Percentiles rank a stretch among this genome's conserved stretches.
Evolutionary conservation across 2,113 vertebrate genomes (phyloP).

Genomic region (Donacobius atricapilla): DNA sequence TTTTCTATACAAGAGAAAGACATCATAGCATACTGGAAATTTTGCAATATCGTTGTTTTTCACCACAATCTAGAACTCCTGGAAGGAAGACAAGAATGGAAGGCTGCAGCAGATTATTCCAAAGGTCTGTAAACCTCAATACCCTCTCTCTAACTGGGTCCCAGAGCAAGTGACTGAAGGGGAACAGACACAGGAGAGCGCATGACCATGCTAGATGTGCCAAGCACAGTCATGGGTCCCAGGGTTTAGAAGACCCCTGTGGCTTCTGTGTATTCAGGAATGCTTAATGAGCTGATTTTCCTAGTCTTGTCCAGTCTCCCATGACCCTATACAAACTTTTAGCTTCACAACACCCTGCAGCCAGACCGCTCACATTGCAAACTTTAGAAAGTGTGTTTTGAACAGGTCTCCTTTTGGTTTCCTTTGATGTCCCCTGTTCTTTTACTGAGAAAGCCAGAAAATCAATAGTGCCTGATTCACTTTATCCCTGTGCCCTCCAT

Average conservation of each 20-base stretch:
- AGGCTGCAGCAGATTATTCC: not conserved
- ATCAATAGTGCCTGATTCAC: not conserved
- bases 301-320: not conserved
- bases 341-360: not conserved
- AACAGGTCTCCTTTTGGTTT: not conserved
- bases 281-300: not conserved
- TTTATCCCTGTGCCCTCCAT: not conserved
- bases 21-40: not conserved
- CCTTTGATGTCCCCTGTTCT: not conserved
- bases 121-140: not conserved
- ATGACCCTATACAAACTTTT: not conserved
- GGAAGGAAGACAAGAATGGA: not conserved
- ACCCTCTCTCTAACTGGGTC: not conserved
- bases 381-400: not conserved
- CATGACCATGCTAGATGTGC: not conserved
- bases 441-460: not conserved
- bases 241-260: not conserved
- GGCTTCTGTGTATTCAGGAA: not conserved
- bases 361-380: not conserved
- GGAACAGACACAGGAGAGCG: rapidly evolving
- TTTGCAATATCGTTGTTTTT: not conserved
- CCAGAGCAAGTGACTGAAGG: not conserved
- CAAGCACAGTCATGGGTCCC: rapidly evolving
- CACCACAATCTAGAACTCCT: not conserved
- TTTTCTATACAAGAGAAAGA: not conserved